Evolutionary conservation across 1,140 invertebrate genomes (phyloP).

Genomic region (Samia ricini): DNA sequence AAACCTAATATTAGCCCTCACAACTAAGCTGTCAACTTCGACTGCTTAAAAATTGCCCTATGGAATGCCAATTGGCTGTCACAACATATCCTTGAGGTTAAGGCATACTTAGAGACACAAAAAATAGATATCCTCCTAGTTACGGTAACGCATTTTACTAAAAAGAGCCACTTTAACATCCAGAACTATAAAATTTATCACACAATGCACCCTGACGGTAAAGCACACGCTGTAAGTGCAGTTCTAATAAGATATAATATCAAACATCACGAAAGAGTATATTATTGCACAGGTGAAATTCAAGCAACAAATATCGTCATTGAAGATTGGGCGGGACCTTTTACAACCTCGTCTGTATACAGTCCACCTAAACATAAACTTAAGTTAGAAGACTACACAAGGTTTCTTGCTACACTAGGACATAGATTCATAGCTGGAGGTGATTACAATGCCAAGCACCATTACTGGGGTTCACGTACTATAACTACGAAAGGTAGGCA

Average conservation of each 20-base stretch:
- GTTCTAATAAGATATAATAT: conserved; percentile 11
- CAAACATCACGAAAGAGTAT: conserved; percentile 20
- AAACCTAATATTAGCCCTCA: conserved; percentile 12
- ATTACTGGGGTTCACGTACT: conserved; percentile 36
- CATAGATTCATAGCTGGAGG: conserved; percentile 46
- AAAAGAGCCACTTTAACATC: conserved; percentile 15
- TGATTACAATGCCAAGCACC: conserved; percentile 53
- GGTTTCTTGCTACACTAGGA: conserved; percentile 47
- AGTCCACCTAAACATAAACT: conserved; percentile 42
- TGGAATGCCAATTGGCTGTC: conserved; percentile 26
- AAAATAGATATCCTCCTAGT: conserved; percentile 21
- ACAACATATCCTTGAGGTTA: conserved; percentile 17
- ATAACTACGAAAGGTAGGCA: conserved; percentile 27
- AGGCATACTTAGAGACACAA: conserved; percentile 9
- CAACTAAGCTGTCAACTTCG: conserved; percentile 7
- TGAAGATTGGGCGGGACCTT: conserved; percentile 16
- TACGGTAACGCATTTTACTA: conserved; percentile 26
- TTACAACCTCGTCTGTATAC: conserved; percentile 47
- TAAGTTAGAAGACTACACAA: conserved; percentile 34
- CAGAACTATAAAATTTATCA: conserved; percentile 16
- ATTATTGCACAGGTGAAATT: conserved; percentile 4
- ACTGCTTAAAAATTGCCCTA: conserved; percentile 12
- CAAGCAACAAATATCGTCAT: conserved; percentile 40
- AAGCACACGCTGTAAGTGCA: conserved; percentile 9
- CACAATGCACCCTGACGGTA: conserved; percentile 22